These are phyloP conservation scores for Colletes collaris DNA, from an alignment of 2,888 invertebrate species.

Conservation along the genomic window DNA sequence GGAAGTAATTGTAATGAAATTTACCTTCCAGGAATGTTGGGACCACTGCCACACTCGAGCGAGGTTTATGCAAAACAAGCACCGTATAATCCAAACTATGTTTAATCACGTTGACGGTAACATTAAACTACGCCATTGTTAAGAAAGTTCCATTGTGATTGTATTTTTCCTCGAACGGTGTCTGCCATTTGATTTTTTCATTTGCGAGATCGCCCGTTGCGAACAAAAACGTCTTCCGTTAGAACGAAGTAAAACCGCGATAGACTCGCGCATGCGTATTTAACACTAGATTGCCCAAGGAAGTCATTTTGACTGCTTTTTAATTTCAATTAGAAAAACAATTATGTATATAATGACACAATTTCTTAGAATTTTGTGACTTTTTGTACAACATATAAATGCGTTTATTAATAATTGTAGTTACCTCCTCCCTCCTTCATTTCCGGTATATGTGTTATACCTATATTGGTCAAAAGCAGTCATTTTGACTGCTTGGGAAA, in stretches of 20 bases:
- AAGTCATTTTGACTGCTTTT: no score
- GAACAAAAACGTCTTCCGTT: slow-evolving; percentile 6
- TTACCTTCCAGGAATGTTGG: slow-evolving; percentile 51
- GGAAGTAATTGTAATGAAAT: slow-evolving; percentile 1
- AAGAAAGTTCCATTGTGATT: background rate
- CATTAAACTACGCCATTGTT: background rate
- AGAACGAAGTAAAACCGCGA: background rate
- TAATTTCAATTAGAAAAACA: no score
- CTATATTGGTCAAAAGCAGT: no score
- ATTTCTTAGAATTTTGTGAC: no score
- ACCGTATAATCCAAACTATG: slow-evolving; percentile 76
- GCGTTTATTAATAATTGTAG: no score
- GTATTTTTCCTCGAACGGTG: background rate
- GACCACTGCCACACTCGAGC: slow-evolving; percentile 67
- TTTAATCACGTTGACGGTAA: background rate
- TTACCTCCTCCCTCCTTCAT: no score
- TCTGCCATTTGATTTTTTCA: background rate
- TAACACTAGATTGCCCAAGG: no score
- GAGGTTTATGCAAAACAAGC: slow-evolving; percentile 75
- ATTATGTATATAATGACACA: no score
- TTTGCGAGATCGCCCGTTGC: background rate
- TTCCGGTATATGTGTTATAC: no score
- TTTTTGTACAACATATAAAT: no score
- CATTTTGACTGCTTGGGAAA: no score
- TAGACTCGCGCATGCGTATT: no score